A percentile compares a stretch with the other conserved stretches of the same genome.
Conservation (phyloP, 1,140 invertebrate genomes). For the Neodiprion pinetum region DNA sequence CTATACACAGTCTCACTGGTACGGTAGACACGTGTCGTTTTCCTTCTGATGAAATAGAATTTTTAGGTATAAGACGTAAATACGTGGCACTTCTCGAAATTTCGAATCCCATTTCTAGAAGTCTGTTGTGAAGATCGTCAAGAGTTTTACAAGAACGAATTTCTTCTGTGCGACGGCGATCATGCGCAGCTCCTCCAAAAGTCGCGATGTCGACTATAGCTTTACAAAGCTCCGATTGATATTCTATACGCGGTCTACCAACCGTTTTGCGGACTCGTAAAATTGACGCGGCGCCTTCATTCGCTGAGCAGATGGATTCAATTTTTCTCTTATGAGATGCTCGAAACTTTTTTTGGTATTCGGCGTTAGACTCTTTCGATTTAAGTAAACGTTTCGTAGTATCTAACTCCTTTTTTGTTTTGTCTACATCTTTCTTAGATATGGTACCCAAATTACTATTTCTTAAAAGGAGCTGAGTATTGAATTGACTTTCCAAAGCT, state of each 20-base stretch:
- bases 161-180: conserved; percentile 23
- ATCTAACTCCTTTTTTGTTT: no score
- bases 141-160: conserved; percentile 14
- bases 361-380: no score
- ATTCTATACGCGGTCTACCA: conserved; percentile 17
- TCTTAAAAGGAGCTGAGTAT: conserved; percentile 13
- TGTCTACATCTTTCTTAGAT: neutral
- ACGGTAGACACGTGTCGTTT: conserved; percentile 36
- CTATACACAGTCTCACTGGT: conserved; percentile 35
- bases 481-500: conserved; percentile 17
- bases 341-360: no score
- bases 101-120: conserved; percentile 21
- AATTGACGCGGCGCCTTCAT: no score
- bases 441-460: conserved; percentile 2
- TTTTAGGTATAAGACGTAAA: conserved; percentile 28
- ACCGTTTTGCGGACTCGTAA: no score
- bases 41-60: conserved; percentile 21
- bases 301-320: no score
- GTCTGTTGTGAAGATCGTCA: conserved; percentile 11
- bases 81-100: conserved; percentile 26
- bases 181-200: conserved; percentile 24
- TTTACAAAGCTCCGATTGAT: conserved; percentile 21
- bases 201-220: conserved; percentile 23
- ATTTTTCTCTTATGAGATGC: no score
- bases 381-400: no score